Conservation (phyloP, 2,797 vertebrate species). For the Falco cherrug region DNA sequence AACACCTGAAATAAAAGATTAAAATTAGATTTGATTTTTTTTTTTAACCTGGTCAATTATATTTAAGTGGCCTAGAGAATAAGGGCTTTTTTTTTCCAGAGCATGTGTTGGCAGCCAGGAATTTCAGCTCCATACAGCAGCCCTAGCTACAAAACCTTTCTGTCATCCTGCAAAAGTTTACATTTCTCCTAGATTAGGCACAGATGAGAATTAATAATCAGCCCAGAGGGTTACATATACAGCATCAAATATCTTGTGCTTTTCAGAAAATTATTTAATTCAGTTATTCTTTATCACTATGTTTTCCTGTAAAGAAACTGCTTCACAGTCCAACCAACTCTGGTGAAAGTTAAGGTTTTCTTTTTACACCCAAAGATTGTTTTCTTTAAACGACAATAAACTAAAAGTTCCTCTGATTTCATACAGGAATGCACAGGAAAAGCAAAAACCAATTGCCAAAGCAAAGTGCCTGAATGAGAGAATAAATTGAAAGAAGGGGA, state of each 20-base stretch:
- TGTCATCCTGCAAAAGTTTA: background rate
- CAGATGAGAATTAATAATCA: conserved; percentile 18
- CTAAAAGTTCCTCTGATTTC: background rate
- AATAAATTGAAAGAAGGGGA: background rate
- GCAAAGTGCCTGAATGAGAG: background rate
- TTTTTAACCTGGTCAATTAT: background rate
- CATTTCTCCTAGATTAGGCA: conserved; percentile 13
- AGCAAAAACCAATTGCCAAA: background rate
- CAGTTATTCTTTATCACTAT: background rate
- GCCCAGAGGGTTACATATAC: background rate
- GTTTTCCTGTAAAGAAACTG: background rate
- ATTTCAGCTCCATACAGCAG: background rate
- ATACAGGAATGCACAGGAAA: background rate
- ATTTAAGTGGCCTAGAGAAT: background rate
- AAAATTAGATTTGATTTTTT: background rate
- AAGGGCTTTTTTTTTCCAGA: background rate
- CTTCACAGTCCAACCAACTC: background rate
- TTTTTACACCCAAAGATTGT: background rate
- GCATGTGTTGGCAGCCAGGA: background rate
- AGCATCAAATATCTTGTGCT: background rate
- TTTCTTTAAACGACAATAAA: conserved; percentile 5
- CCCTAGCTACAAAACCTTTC: background rate
- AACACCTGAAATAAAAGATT: background rate
- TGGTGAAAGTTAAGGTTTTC: background rate
- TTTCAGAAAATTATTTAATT: background rate